These are phyloP conservation scores for Poecile atricapillus DNA, from an alignment of 2,113 vertebrate genomes.

Conservation along the genomic window DNA sequence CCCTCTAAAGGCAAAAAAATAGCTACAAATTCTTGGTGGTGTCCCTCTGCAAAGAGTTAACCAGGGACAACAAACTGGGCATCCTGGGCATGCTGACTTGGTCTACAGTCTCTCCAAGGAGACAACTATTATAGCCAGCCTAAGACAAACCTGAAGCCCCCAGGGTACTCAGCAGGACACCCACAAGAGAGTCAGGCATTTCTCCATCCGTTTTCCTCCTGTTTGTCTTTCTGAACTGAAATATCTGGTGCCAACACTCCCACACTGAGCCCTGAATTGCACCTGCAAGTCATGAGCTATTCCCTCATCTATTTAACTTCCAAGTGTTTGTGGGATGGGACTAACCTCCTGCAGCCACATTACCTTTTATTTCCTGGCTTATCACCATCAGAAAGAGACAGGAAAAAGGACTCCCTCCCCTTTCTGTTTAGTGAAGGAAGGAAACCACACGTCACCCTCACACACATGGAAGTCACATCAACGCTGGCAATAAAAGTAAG, in stretches of 20 bases:
- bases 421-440: neutral
- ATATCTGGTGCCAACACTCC: neutral
- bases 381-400: neutral
- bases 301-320: neutral
- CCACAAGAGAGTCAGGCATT: neutral
- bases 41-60: neutral
- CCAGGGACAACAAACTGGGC: neutral
- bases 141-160: neutral
- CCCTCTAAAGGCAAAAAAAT: neutral
- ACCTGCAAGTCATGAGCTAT: neutral
- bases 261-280: neutral
- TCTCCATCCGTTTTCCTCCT: neutral
- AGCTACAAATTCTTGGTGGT: neutral
- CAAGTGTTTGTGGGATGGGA: neutral
- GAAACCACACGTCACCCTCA: neutral
- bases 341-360: neutral
- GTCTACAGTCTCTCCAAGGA: neutral
- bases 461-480: neutral
- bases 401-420: neutral
- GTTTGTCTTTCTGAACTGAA: neutral
- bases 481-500: neutral
- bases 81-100: rapidly evolving
- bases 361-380: neutral
- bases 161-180: neutral
- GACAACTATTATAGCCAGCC: neutral